A percentile compares a stretch with the other conserved stretches of the same genome.
phyloP scores from a whole-genome alignment of 2,888 invertebrate species.

The Epistrophe eligans region DNA sequence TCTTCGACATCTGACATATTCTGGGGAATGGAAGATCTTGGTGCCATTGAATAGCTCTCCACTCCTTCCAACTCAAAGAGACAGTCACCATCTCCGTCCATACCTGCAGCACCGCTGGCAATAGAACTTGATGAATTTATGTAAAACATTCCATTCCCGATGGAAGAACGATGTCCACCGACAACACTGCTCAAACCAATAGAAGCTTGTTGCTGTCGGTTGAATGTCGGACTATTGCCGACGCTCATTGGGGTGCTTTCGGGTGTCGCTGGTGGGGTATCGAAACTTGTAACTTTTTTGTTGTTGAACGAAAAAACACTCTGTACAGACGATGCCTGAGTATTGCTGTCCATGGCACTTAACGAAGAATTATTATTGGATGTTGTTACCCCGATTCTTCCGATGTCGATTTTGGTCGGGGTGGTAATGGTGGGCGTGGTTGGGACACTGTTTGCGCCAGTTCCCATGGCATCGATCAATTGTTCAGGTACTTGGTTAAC shows the following conservation, averaged over 20 bases:
- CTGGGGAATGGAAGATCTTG: slow-evolving; percentile 67
- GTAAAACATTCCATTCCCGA: slow-evolving; percentile 53
- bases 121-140: slow-evolving; percentile 58
- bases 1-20: slow-evolving; percentile 87
- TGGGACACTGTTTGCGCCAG: slow-evolving; percentile 76
- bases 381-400: slow-evolving; percentile 22
- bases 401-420: slow-evolving; percentile 66
- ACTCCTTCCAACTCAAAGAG: slow-evolving; percentile 91
- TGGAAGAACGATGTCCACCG: slow-evolving; percentile 39
- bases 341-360: slow-evolving; percentile 75
- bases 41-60: slow-evolving; percentile 76
- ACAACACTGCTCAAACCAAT: slow-evolving; percentile 51
- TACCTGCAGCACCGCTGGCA: slow-evolving; percentile 84
- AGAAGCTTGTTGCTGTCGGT: slow-evolving; percentile 78
- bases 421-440: slow-evolving; percentile 81
- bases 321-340: slow-evolving; percentile 64
- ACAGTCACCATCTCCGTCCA: slow-evolving; percentile 87
- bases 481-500: slow-evolving; percentile 81
- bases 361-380: slow-evolving; percentile 58
- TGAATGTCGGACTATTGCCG: slow-evolving; percentile 83
- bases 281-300: slow-evolving; percentile 82
- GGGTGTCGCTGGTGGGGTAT: slow-evolving; percentile 84
- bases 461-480: slow-evolving; percentile 79
- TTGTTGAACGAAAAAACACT: slow-evolving; percentile 62
- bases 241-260: slow-evolving; percentile 84